Conservation (phyloP, 2,797 vertebrate genomes). For the Pogonophryne albipinna region DNA sequence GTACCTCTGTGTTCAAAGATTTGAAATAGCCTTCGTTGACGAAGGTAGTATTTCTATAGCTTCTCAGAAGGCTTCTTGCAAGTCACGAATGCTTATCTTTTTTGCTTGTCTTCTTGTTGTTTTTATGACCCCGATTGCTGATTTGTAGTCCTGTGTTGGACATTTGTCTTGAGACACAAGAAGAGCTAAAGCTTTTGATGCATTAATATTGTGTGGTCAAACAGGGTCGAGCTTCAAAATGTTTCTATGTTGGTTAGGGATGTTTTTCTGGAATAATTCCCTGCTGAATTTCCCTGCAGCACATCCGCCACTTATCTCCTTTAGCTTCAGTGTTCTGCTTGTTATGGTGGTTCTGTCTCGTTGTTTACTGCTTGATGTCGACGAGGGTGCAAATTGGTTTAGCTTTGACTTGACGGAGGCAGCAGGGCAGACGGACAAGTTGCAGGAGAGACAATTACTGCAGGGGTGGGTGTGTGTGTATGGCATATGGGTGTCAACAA, state of each 20-base stretch:
- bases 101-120: neutral
- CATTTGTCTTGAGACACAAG: neutral
- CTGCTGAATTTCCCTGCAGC: neutral
- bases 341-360: conserved; percentile 3
- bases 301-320: neutral
- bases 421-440: conserved; percentile 18
- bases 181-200: neutral
- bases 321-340: neutral
- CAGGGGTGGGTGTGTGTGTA: conserved; percentile 18
- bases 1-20: neutral
- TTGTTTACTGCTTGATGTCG: conserved; percentile 18
- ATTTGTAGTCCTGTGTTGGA: neutral
- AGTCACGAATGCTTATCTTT: neutral
- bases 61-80: neutral
- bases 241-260: neutral
- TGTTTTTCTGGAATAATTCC: conserved; percentile 7
- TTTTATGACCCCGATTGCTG: neutral
- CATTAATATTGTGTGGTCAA: neutral
- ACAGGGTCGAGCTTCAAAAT: neutral
- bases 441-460: conserved; percentile 43
- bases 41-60: neutral
- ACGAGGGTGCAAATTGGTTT: conserved; percentile 36
- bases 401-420: conserved; percentile 33
- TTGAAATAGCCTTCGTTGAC: neutral
- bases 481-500: conserved; percentile 18